Evolutionary conservation across 2,888 invertebrate species (phyloP), one percentile per base, ranked within the genome.

Genomic region (Hanleya hanleyi): DNA sequence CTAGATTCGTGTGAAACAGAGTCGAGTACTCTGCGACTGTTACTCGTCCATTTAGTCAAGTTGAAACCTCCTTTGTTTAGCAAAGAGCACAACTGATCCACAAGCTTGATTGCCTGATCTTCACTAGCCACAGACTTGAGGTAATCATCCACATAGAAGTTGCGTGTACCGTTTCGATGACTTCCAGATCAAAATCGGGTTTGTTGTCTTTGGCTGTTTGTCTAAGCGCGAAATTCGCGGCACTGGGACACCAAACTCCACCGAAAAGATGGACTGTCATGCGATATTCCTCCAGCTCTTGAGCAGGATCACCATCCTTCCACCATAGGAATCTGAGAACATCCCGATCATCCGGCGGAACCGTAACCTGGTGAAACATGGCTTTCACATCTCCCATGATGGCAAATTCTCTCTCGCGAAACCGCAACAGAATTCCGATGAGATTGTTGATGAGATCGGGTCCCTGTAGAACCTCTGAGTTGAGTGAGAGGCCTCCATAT

Each of bases 211-310:
- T 18, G 4, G 75, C 75, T 3, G 75, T 73, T 35, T 67, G 41
- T 69, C 36, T 57, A 35, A 76, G 36, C 22, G 76, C 74, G 73
- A n/a, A n/a, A n/a, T n/a, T n/a, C n/a, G n/a, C n/a, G n/a, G n/a
- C n/a, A n/a, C n/a, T n/a, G n/a, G n/a, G n/a, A n/a, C n/a, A n/a
- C n/a, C n/a, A n/a, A n/a, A n/a, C n/a, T n/a, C n/a, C n/a, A n/a
- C n/a, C n/a, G n/a, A 79, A 79, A 50, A 79, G 33, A 70, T 77
- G 78, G 9, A 78, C 78, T 36, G 47, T 37, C 77, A 78, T 78
- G 1, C 73, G 66, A 33, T 74, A 75, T 26, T 38, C 47, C 33
- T 26, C 67, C 4, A 74, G 73, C n/a, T 26, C 12, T 26, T 70
- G 15, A 33, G 9, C n/a, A 22, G 61, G 32, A 66, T 77, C 73